phyloP scores from a whole-genome alignment of 2,797 vertebrate genomes.

The Cygnus olor region DNA sequence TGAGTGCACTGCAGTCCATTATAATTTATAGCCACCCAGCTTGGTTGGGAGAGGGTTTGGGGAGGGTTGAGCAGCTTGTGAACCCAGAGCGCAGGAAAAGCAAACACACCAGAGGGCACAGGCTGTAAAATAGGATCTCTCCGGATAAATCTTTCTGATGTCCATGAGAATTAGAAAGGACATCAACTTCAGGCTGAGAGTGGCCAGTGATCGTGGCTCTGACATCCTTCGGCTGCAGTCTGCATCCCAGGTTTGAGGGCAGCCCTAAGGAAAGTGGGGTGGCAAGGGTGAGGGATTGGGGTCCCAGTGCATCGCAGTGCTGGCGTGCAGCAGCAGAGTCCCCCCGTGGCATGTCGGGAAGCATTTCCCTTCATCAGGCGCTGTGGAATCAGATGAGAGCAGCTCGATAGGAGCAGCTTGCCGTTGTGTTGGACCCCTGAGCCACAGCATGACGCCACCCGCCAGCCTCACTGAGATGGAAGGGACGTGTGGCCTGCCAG shows the following conservation, averaged over 20 bases:
- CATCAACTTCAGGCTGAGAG: rapidly evolving
- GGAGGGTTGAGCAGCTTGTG: neutral
- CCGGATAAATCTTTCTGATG: slow-evolving; percentile 25
- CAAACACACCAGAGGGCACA: neutral
- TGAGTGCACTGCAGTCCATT: neutral
- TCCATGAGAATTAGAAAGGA: neutral
- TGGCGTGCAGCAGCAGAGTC: neutral
- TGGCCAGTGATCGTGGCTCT: neutral
- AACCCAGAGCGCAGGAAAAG: neutral
- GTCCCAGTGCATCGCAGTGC: neutral
- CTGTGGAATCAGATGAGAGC: neutral
- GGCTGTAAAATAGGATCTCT: slow-evolving; percentile 10
- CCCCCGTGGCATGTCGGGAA: rapidly evolving
- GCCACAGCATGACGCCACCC: rapidly evolving
- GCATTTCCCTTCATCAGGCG: neutral
- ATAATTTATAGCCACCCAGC: neutral
- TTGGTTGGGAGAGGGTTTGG: neutral
- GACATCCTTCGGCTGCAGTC: neutral
- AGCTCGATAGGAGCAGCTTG: neutral
- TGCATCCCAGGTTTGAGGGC: neutral
- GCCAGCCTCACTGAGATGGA: rapidly evolving
- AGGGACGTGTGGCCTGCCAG: neutral
- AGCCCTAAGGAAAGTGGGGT: neutral
- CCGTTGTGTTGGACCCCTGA: neutral
- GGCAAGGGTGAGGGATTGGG: neutral